Evolutionary conservation across 2,797 vertebrate genomes (phyloP).

Genomic region (Sternotherus odoratus): DNA sequence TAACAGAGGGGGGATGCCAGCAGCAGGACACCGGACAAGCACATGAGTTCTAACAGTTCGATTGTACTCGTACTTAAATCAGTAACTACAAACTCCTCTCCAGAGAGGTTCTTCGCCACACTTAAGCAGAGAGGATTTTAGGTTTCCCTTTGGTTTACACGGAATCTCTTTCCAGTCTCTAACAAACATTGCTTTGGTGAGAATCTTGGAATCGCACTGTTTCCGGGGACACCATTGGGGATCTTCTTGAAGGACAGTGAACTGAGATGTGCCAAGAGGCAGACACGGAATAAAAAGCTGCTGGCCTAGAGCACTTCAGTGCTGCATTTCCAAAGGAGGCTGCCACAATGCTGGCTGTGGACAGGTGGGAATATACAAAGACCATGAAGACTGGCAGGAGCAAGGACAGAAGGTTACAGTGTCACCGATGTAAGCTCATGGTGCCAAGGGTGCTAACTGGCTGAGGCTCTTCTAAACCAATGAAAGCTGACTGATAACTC

Average conservation of each 20-base stretch:
- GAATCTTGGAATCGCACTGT: background rate
- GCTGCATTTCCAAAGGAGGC: background rate
- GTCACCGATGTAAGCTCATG: background rate
- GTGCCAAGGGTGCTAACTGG: background rate
- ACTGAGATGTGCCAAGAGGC: background rate
- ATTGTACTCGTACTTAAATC: background rate
- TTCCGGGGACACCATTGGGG: slow-evolving; percentile 13
- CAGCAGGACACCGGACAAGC: background rate
- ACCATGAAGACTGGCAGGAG: rapidly evolving
- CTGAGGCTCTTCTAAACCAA: background rate
- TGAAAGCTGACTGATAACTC: background rate
- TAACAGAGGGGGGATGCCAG: background rate
- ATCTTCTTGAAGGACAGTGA: background rate
- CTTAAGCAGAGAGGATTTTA: background rate
- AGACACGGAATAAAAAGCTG: background rate
- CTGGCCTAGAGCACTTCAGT: background rate
- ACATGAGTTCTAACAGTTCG: background rate
- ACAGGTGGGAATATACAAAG: background rate
- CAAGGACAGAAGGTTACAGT: background rate
- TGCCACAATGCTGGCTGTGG: background rate
- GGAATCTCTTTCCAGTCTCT: background rate
- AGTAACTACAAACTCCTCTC: background rate
- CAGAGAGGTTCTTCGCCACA: background rate
- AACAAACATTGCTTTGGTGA: background rate
- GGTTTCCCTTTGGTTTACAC: background rate